phyloP scores from a whole-genome alignment of 2,797 vertebrate genomes.

The Peromyscus eremicus region DNA sequence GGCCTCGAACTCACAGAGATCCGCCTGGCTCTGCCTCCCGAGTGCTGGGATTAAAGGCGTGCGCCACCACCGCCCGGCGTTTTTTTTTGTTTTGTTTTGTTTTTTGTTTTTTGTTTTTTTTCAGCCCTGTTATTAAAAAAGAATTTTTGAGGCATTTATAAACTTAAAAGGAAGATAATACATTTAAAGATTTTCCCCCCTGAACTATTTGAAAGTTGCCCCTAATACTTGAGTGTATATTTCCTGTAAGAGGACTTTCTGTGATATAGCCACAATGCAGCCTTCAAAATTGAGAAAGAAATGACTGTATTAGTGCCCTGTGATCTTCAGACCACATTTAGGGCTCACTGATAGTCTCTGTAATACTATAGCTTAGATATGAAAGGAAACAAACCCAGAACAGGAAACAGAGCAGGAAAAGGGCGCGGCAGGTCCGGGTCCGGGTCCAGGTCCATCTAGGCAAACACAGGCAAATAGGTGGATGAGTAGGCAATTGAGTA shows the following conservation, averaged over 20 bases:
- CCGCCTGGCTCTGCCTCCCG: too few relatives aligned
- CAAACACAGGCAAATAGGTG: neutral
- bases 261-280: neutral
- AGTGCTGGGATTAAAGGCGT: too few relatives aligned
- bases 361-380: neutral
- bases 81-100: too few relatives aligned
- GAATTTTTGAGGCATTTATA: neutral
- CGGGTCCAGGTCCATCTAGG: neutral
- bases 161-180: neutral
- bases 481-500: neutral
- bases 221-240: neutral
- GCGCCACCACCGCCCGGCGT: too few relatives aligned
- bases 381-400: neutral
- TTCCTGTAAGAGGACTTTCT: neutral
- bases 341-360: neutral
- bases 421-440: neutral
- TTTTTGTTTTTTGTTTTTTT: too few relatives aligned
- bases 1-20: too few relatives aligned
- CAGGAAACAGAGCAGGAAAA: neutral
- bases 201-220: neutral
- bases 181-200: neutral
- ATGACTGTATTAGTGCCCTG: neutral
- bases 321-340: neutral
- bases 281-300: neutral
- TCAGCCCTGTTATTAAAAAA: slow-evolving; percentile 14